Conservation (phyloP, 2,113 vertebrate genomes). For the Sakesphorus luctuosus region DNA sequence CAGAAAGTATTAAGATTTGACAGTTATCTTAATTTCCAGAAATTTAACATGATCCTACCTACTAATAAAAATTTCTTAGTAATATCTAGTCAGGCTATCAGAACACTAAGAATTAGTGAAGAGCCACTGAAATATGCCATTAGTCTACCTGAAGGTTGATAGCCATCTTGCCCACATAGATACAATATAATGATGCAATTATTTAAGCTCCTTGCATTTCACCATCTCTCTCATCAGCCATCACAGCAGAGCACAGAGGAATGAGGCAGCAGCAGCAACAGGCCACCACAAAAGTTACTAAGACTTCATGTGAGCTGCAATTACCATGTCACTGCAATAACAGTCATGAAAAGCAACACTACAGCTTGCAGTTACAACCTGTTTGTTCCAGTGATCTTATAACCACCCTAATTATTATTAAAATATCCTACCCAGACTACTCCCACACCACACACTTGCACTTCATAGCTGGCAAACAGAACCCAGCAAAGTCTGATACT, state of each 20-base stretch:
- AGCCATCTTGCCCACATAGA: background rate
- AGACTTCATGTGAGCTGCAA: background rate
- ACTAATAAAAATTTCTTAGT: background rate
- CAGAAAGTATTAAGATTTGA: background rate
- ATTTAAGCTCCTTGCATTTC: background rate
- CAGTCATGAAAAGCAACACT: background rate
- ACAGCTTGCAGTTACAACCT: background rate
- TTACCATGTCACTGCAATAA: background rate
- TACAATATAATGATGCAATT: background rate
- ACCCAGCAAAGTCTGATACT: background rate
- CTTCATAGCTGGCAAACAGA: background rate
- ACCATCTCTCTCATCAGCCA: background rate
- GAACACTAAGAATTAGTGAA: background rate
- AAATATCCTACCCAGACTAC: background rate
- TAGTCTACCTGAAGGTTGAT: background rate
- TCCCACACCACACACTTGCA: background rate
- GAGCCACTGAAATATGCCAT: background rate
- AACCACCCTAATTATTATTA: background rate
- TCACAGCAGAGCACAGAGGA: background rate
- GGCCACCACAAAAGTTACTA: background rate
- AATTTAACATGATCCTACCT: background rate
- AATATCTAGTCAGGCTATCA: background rate
- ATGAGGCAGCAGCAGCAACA: background rate
- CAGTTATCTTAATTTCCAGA: background rate
- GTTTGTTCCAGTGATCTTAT: background rate